Conservation (phyloP, 2,113 vertebrate genomes). For the Ardeotis arabs region DNA sequence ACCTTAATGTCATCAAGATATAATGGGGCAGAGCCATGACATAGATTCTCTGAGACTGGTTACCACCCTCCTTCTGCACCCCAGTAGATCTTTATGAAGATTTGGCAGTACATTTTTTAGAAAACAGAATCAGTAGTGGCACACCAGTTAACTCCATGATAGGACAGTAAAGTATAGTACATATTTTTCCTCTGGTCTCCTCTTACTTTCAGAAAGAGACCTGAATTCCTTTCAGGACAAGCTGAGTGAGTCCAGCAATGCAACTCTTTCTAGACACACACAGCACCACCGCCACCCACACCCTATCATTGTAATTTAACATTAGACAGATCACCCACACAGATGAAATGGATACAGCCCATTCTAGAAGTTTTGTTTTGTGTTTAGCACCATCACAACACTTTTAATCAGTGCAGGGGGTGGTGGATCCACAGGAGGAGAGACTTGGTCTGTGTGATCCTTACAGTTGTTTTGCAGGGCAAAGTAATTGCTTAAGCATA, state of each 20-base stretch:
- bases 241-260: rapidly evolving
- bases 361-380: background rate
- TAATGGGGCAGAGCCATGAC: too few species aligned
- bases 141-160: background rate
- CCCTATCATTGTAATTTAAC: rapidly evolving
- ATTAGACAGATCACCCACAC: background rate
- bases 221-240: background rate
- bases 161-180: rapidly evolving
- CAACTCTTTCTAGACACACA: background rate
- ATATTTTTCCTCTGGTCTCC: background rate
- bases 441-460: background rate
- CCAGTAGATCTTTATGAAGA: background rate
- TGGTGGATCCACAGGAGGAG: background rate
- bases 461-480: background rate
- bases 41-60: background rate
- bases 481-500: background rate
- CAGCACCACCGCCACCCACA: too few species aligned
- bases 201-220: background rate
- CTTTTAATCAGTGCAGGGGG: rapidly evolving
- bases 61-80: background rate
- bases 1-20: too few species aligned
- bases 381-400: background rate
- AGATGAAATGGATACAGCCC: background rate
- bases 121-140: background rate
- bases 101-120: background rate